These are phyloP conservation scores for Synergus gifuensis DNA, from an alignment of 2,888 invertebrate species.

Conservation along the genomic window DNA sequence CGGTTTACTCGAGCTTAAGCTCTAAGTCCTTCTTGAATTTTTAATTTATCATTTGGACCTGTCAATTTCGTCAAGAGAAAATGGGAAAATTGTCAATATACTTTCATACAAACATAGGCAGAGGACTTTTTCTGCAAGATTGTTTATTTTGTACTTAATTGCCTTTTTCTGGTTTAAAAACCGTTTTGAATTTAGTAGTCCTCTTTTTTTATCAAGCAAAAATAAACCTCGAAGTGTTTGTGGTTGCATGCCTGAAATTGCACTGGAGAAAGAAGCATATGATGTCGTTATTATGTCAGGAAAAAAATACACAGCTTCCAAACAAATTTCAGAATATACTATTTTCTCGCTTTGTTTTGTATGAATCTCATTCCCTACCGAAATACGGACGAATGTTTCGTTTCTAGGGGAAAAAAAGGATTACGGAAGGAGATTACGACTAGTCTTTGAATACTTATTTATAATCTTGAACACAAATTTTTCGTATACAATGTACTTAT, in stretches of 20 bases:
- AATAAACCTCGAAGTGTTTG: not conserved
- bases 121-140: not conserved
- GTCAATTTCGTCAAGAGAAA: slow-evolving; percentile 38
- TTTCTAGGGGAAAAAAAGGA: not conserved
- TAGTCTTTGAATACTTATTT: not conserved
- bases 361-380: not conserved
- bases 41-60: not conserved
- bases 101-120: not conserved
- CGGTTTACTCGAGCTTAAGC: slow-evolving; percentile 46
- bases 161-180: not conserved
- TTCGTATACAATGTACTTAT: not conserved
- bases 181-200: not conserved
- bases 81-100: not conserved
- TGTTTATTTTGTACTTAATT: not conserved
- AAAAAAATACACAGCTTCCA: not conserved
- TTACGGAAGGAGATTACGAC: not conserved
- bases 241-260: not conserved
- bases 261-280: slow-evolving; percentile 46
- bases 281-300: slow-evolving; percentile 47
- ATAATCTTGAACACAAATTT: not conserved
- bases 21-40: not conserved
- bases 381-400: not conserved
- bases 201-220: not conserved
- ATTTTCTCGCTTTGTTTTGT: not conserved
- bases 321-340: not conserved